phyloP scores from a whole-genome alignment of 2,113 vertebrate species.

The Garra rufa region DNA sequence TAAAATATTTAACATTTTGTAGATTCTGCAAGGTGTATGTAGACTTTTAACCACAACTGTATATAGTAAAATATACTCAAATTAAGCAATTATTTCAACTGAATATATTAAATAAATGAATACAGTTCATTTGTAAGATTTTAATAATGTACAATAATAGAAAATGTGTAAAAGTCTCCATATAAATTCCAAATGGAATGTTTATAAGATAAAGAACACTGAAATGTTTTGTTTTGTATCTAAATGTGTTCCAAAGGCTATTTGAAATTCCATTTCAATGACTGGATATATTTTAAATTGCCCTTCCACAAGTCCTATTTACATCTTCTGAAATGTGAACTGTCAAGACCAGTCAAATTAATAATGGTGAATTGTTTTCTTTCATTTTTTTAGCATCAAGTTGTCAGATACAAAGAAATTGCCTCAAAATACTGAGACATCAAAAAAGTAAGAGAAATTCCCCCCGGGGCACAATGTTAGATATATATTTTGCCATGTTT shows the following conservation, averaged over 20 bases:
- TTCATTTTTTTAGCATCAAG: neutral
- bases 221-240: neutral
- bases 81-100: neutral
- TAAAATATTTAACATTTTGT: too few relatives aligned
- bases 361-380: constrained; percentile 1
- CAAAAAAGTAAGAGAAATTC: constrained; percentile 49
- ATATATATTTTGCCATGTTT: constrained; percentile 44
- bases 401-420: constrained; percentile 10
- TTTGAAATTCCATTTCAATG: neutral
- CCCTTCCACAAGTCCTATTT: neutral
- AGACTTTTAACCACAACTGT: too few relatives aligned
- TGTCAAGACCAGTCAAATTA: constrained; percentile 4
- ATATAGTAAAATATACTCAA: neutral
- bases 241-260: neutral
- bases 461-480: constrained; percentile 52
- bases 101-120: neutral
- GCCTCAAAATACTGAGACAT: neutral
- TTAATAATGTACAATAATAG: neutral
- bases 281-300: constrained; percentile 9
- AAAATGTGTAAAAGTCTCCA: neutral
- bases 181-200: neutral
- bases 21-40: too few relatives aligned
- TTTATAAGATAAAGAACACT: neutral
- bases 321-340: constrained; percentile 18
- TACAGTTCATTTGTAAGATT: neutral